phyloP scores from a whole-genome alignment of 2,113 vertebrate species.

The Ochotona curzoniae region DNA sequence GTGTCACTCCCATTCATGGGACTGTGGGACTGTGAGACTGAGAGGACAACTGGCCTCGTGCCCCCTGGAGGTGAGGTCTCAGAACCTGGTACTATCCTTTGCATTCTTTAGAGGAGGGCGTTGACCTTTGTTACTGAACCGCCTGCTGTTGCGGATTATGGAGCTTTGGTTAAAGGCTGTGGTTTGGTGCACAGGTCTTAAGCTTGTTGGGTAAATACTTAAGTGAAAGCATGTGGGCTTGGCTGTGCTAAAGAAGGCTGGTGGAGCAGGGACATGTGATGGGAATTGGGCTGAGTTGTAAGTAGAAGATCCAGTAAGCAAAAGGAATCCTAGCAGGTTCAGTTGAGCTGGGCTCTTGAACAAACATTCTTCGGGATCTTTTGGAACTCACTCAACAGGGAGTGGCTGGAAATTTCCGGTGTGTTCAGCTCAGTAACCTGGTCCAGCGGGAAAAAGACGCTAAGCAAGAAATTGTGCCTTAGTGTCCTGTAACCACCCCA shows the following conservation, averaged over 20 bases:
- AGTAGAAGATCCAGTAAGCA: conserved; percentile 49
- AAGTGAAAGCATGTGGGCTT: conserved; percentile 62
- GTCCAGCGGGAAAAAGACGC: conserved; percentile 84
- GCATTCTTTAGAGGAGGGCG: not conserved
- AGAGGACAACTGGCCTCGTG: not conserved
- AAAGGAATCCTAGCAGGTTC: not conserved
- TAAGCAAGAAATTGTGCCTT: conserved; percentile 80
- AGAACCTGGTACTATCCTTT: not conserved
- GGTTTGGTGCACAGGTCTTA: conserved; percentile 54
- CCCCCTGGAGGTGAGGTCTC: conserved; percentile 42
- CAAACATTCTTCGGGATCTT: not conserved
- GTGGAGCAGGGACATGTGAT: conserved; percentile 33
- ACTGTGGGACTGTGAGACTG: not conserved
- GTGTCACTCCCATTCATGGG: conserved; percentile 40
- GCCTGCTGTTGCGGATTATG: not conserved
- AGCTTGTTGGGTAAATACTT: conserved; percentile 42
- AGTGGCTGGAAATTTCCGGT: conserved; percentile 84
- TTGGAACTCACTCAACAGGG: conserved; percentile 62
- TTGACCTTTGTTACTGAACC: not conserved
- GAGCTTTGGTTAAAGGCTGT: conserved; percentile 16
- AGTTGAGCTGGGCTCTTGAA: not conserved
- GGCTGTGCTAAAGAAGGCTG: conserved; percentile 49
- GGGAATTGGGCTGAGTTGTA: conserved; percentile 30
- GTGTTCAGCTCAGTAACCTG: conserved; percentile 80
- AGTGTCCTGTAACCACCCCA: not conserved